Percentiles rank a stretch among this genome's conserved stretches.
These are phyloP conservation scores for Cheilosia urbana DNA, from an alignment of 2,888 invertebrate species.

Conservation along the genomic window DNA sequence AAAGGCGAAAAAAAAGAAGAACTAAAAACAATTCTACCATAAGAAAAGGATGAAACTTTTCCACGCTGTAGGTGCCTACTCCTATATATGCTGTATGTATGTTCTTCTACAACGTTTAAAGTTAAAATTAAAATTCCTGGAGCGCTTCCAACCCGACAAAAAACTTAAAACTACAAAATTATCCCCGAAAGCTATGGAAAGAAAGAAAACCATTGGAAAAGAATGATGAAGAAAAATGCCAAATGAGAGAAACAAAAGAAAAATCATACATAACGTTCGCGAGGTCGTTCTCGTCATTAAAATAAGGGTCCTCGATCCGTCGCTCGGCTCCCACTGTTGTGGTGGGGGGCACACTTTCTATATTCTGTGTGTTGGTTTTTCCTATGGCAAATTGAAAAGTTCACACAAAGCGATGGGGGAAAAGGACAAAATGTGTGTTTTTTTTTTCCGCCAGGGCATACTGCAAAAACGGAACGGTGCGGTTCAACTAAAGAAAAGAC, in stretches of 20 bases:
- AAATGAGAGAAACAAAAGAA: conserved; percentile 69
- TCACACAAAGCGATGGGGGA: conserved; percentile 57
- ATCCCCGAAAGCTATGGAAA: conserved; percentile 65
- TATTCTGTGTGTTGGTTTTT: conserved; percentile 48
- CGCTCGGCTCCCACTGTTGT: conserved; percentile 9
- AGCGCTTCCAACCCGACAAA: conserved; percentile 65
- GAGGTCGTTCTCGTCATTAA: conserved; percentile 72
- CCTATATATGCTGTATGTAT: background rate
- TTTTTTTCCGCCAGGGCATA: background rate
- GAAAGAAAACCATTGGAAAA: conserved; percentile 62
- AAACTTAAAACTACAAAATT: conserved; percentile 73
- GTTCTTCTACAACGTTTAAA: conserved; percentile 50
- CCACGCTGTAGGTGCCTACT: conserved; percentile 20
- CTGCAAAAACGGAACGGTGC: conserved; percentile 18
- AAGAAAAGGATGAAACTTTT: conserved; percentile 63
- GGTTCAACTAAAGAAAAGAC: conserved; percentile 49
- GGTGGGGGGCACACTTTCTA: conserved; percentile 29
- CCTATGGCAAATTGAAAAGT: conserved; percentile 72
- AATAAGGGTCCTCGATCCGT: conserved; percentile 71
- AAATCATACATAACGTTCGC: conserved; percentile 69
- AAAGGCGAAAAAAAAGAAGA: conserved; percentile 16
- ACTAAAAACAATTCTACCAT: conserved; percentile 29
- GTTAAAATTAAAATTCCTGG: conserved; percentile 72
- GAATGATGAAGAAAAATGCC: conserved; percentile 70
- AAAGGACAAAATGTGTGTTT: conserved; percentile 53